Conservation (phyloP, 2,797 vertebrate genomes). For the Austrolebias charrua region DNA sequence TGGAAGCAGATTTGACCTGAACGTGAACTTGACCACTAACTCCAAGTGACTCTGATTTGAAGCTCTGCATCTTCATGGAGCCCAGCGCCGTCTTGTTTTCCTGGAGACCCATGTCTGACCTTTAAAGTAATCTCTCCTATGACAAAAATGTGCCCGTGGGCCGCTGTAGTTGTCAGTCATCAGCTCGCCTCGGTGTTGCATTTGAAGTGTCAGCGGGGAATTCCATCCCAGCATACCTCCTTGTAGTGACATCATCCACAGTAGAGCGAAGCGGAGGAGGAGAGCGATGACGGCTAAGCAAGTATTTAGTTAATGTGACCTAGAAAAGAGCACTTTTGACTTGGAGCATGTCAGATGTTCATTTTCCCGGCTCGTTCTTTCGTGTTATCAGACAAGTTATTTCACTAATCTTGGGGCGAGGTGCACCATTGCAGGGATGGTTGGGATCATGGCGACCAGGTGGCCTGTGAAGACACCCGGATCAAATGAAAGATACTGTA, state of each 20-base stretch:
- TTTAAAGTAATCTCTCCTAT: conserved; percentile 34
- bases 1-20: conserved; percentile 20
- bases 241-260: conserved; percentile 55
- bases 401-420: conserved; percentile 43
- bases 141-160: conserved; percentile 40
- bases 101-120: conserved; percentile 52
- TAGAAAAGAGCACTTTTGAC: conserved; percentile 37
- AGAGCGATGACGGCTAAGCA: conserved; percentile 55
- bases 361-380: conserved; percentile 30
- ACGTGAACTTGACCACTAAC: conserved; percentile 42
- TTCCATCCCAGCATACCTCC: conserved; percentile 44
- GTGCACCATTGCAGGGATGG: conserved; percentile 63
- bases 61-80: conserved; percentile 4
- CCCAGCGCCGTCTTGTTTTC: conserved; percentile 15
- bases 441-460: conserved; percentile 65
- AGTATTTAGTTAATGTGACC: conserved; percentile 57
- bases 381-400: conserved; percentile 29
- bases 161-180: conserved; percentile 23
- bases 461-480: conserved; percentile 56
- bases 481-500: conserved; percentile 41
- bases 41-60: conserved; percentile 27
- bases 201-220: conserved; percentile 63
- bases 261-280: background rate
- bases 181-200: conserved; percentile 35
- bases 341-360: conserved; percentile 53